phyloP scores from a whole-genome alignment of 2,797 vertebrate species.

The Macroramphosus scolopax region DNA sequence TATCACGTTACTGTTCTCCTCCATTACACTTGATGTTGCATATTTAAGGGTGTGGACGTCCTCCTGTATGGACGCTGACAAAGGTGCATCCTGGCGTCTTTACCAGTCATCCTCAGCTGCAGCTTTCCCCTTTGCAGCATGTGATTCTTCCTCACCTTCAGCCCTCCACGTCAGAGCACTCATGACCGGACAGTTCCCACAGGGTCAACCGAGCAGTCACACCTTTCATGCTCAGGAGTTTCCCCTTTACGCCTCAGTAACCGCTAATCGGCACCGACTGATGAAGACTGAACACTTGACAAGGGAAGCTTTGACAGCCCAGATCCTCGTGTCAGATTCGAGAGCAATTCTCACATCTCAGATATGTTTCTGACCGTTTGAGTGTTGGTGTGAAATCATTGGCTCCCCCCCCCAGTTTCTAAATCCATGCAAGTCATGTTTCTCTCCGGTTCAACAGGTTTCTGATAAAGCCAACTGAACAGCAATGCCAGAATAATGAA shows the following conservation, averaged over 20 bases:
- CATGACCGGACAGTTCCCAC: constrained; percentile 32
- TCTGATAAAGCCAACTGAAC: constrained; percentile 48
- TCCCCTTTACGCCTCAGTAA: constrained; percentile 44
- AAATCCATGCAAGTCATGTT: constrained; percentile 20
- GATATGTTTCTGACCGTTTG: constrained; percentile 19
- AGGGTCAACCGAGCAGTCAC: constrained; percentile 26
- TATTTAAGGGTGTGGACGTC: neutral
- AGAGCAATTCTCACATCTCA: constrained; percentile 33
- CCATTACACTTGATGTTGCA: neutral
- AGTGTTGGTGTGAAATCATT: constrained; percentile 34
- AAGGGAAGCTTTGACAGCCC: constrained; percentile 41
- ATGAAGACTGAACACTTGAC: constrained; percentile 36
- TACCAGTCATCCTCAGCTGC: constrained; percentile 10
- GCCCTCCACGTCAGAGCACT: constrained; percentile 11
- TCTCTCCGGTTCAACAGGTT: constrained; percentile 24
- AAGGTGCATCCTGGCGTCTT: constrained; percentile 15
- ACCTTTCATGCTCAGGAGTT: constrained; percentile 45
- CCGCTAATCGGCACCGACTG: constrained; percentile 35
- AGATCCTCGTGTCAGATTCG: constrained; percentile 39
- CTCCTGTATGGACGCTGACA: constrained; percentile 1
- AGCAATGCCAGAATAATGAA: constrained; percentile 50
- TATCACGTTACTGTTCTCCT: constrained; percentile 2
- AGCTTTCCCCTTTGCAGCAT: constrained; percentile 4
- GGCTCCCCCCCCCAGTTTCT: neutral
- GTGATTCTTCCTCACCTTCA: constrained; percentile 23